Conservation (phyloP, 2,888 invertebrate species). For the Drosophila atripex region DNA sequence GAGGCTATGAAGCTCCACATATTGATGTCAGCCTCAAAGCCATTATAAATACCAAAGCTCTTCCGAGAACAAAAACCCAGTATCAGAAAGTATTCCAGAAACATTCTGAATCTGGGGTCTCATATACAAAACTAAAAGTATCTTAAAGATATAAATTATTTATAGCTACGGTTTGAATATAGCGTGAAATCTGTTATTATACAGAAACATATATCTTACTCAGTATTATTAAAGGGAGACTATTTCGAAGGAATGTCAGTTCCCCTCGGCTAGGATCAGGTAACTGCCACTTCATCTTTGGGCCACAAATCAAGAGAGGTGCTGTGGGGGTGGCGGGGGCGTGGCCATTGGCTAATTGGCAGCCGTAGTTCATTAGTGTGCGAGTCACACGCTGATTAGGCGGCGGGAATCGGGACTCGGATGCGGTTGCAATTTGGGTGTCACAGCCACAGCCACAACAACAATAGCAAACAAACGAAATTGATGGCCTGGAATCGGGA, state of each 20-base stretch:
- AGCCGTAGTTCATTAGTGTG: conserved; percentile 52
- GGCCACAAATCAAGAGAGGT: conserved; percentile 8
- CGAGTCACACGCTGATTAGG: conserved; percentile 49
- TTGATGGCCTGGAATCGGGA: conserved; percentile 22
- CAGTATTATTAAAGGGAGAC: neutral
- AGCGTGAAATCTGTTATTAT: neutral
- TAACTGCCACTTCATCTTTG: conserved; percentile 14
- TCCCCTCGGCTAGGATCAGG: neutral
- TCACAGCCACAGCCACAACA: conserved; percentile 43
- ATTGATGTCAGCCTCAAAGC: neutral
- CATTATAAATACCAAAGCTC: neutral
- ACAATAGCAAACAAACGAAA: conserved; percentile 41
- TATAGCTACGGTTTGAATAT: neutral
- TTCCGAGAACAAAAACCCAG: neutral
- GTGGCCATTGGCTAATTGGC: conserved; percentile 51
- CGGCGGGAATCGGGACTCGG: conserved; percentile 16
- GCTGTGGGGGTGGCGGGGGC: conserved; percentile 13
- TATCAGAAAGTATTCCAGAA: neutral
- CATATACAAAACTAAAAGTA: no score
- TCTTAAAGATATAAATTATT: neutral
- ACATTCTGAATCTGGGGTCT: neutral
- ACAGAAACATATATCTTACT: neutral
- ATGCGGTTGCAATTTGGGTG: conserved; percentile 54
- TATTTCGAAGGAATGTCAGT: neutral
- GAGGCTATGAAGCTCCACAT: conserved; percentile 5